Conservation (phyloP, 2,113 vertebrate genomes). For the Beaufortia kweichowensis region DNA sequence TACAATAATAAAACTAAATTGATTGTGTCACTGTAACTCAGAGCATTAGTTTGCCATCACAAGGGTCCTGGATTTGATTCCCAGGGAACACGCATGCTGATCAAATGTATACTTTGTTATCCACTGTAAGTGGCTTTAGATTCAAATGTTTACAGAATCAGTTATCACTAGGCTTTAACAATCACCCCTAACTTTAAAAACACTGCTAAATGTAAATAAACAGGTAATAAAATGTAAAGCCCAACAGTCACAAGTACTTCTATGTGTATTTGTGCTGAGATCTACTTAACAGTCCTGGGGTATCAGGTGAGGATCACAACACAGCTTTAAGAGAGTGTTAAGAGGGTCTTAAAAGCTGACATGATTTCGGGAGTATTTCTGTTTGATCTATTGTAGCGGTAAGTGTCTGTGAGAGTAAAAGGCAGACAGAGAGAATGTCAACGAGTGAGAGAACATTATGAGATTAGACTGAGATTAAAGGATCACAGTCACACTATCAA, state of each 20-base stretch:
- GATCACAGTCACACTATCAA: slow-evolving; percentile 42
- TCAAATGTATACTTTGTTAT: too few relatives aligned
- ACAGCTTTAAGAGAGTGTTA: slow-evolving; percentile 32
- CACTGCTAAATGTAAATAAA: not conserved
- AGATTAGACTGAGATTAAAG: slow-evolving; percentile 56
- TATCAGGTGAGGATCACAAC: not conserved
- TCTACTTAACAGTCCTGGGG: not conserved
- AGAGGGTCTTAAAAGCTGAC: slow-evolving; percentile 3
- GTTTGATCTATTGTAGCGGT: slow-evolving; percentile 36
- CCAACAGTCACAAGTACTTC: not conserved
- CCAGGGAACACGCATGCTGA: too few relatives aligned
- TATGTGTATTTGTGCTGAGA: not conserved
- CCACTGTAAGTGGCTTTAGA: too few relatives aligned
- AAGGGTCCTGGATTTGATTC: too few relatives aligned
- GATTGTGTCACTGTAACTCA: too few relatives aligned
- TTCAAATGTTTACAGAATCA: too few relatives aligned
- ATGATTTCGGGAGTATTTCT: slow-evolving; percentile 8
- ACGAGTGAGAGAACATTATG: slow-evolving; percentile 9
- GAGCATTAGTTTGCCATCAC: too few relatives aligned
- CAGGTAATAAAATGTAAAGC: not conserved
- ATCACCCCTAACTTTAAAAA: too few relatives aligned
- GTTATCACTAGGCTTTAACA: too few relatives aligned
- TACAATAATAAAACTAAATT: too few relatives aligned
- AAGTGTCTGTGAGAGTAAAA: not conserved
- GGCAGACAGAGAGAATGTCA: slow-evolving; percentile 15